A percentile compares a stretch with the other conserved stretches of the same genome.
Evolutionary conservation across 2,113 vertebrate genomes (phyloP).

Genomic region (Progne subis): DNA sequence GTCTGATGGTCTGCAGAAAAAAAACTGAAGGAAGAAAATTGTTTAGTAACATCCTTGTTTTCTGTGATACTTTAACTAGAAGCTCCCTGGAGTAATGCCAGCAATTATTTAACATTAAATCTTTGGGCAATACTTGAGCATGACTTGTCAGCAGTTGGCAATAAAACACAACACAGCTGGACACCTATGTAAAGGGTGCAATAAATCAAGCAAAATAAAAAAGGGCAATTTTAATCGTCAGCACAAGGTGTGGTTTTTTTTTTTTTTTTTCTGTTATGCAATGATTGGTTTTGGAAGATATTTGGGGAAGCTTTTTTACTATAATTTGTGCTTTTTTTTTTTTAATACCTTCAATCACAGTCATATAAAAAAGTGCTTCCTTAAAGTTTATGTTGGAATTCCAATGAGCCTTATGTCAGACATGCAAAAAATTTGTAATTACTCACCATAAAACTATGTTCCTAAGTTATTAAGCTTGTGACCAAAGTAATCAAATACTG

Average conservation of each 20-base stretch:
- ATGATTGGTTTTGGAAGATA: neutral
- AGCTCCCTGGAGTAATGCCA: neutral
- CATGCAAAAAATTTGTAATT: neutral
- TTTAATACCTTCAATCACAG: neutral
- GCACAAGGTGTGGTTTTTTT: neutral
- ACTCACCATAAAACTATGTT: neutral
- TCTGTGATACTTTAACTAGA: neutral
- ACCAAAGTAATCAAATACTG: neutral
- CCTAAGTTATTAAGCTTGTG: neutral
- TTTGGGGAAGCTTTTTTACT: neutral
- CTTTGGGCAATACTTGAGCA: neutral
- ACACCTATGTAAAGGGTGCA: neutral
- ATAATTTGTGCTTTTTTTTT: neutral
- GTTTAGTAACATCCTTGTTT: neutral
- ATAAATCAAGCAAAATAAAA: neutral
- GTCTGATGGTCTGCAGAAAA: neutral
- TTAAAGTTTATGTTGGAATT: neutral
- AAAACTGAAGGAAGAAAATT: neutral
- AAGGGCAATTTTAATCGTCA: neutral
- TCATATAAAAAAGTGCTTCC: neutral
- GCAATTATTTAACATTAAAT: rapidly evolving
- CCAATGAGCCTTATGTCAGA: neutral
- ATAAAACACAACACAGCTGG: neutral
- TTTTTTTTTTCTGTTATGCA: neutral
- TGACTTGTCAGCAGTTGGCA: neutral